phyloP scores from a whole-genome alignment of 1,140 invertebrate species.

The Drosophila teissieri region DNA sequence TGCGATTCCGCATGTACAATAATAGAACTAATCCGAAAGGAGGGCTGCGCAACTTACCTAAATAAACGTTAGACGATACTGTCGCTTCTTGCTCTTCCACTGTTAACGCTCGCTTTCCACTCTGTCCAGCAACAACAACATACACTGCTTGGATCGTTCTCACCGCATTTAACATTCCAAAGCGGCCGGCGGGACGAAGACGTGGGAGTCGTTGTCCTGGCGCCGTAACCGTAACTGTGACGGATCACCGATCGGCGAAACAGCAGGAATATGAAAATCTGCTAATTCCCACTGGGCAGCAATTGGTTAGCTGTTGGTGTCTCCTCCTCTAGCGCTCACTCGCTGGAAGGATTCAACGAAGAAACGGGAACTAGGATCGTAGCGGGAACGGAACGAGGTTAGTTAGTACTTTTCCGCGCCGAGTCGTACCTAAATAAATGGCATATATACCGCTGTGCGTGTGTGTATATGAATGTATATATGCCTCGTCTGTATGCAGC shows the following conservation, averaged over 20 bases:
- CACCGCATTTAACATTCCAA: conserved; percentile 84
- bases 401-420: conserved; percentile 78
- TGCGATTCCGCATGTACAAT: neutral
- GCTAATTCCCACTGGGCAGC: conserved; percentile 49
- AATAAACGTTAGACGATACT: conserved; percentile 79
- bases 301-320: conserved; percentile 41
- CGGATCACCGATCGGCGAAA: conserved; percentile 12
- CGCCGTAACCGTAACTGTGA: conserved; percentile 47
- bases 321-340: conserved; percentile 35
- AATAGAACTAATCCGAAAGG: neutral
- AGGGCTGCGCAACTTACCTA: conserved; percentile 57
- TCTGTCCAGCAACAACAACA: conserved; percentile 70
- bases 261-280: conserved; percentile 27
- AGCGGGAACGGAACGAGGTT: conserved; percentile 54
- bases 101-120: conserved; percentile 67
- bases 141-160: conserved; percentile 80
- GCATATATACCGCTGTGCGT: conserved; percentile 59
- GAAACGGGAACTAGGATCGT: conserved; percentile 25
- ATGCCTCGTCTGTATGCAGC: conserved; percentile 59
- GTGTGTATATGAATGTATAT: conserved; percentile 47
- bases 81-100: conserved; percentile 68
- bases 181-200: conserved; percentile 66
- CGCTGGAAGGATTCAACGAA: conserved; percentile 23
- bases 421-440: conserved; percentile 78
- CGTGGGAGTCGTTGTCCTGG: conserved; percentile 48